A percentile compares a stretch with the other conserved stretches of the same genome.
Conservation (phyloP, 2,113 vertebrate genomes). For the Montifringilla adamsi region DNA sequence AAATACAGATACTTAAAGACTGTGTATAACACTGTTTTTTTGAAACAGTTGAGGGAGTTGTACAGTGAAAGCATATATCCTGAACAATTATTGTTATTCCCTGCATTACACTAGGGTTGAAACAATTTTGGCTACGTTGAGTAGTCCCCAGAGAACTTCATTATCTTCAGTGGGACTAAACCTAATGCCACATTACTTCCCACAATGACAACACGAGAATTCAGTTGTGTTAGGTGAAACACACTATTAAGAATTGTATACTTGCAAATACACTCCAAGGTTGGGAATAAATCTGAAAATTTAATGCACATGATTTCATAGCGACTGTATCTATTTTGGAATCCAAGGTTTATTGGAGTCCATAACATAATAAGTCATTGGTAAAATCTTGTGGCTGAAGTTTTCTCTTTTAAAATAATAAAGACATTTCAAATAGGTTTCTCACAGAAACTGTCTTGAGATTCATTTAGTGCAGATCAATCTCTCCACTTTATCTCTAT, state of each 20-base stretch:
- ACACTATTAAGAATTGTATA: neutral
- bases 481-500: neutral
- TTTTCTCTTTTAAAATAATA: neutral
- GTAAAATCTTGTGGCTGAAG: neutral
- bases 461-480: conserved; percentile 2
- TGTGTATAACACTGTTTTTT: neutral
- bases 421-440: conserved; percentile 11
- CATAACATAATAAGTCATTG: neutral
- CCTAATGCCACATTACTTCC: neutral
- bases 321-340: neutral
- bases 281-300: neutral
- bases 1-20: neutral
- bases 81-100: neutral
- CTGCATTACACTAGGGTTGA: neutral
- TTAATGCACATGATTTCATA: neutral
- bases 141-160: neutral
- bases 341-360: neutral
- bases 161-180: neutral
- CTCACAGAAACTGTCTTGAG: neutral
- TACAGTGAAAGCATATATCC: neutral
- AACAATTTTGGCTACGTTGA: neutral
- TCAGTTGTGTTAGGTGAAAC: neutral
- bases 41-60: neutral
- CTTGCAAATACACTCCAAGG: neutral
- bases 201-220: neutral